Conservation (phyloP, 2,113 vertebrate genomes). For the Paratilapia polleni region DNA sequence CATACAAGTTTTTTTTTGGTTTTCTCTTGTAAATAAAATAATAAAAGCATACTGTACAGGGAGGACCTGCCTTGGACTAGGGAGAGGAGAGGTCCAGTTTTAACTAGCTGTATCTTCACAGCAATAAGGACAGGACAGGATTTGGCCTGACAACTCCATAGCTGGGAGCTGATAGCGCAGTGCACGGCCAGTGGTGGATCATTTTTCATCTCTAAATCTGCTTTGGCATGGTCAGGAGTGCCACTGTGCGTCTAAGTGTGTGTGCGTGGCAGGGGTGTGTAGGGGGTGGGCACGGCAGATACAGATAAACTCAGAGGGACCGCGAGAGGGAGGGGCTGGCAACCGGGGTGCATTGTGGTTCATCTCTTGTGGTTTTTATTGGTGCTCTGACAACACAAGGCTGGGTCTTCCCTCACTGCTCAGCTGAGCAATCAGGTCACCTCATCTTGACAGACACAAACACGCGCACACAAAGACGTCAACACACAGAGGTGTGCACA, state of each 20-base stretch:
- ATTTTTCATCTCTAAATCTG: conserved; percentile 79
- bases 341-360: conserved; percentile 60
- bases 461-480: conserved; percentile 46
- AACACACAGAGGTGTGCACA: conserved; percentile 35
- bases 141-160: conserved; percentile 65
- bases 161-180: conserved; percentile 71
- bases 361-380: conserved; percentile 56
- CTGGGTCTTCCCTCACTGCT: conserved; percentile 78
- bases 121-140: conserved; percentile 65
- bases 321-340: conserved; percentile 39
- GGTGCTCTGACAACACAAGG: conserved; percentile 70
- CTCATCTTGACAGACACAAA: conserved; percentile 73
- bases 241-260: conserved; percentile 30
- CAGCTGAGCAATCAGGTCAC: conserved; percentile 86
- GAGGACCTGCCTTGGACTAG: neutral
- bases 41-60: neutral
- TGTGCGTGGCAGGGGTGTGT: neutral
- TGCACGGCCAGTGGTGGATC: conserved; percentile 66
- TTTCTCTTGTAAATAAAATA: too few species aligned
- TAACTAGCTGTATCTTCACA: conserved; percentile 50
- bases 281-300: conserved; percentile 6
- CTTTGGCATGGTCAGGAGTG: conserved; percentile 66
- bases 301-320: conserved; percentile 33
- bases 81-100: conserved; percentile 21
- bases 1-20: neutral